Conservation (phyloP, 2,797 vertebrate genomes). For the Bovichtus variegatus region DNA sequence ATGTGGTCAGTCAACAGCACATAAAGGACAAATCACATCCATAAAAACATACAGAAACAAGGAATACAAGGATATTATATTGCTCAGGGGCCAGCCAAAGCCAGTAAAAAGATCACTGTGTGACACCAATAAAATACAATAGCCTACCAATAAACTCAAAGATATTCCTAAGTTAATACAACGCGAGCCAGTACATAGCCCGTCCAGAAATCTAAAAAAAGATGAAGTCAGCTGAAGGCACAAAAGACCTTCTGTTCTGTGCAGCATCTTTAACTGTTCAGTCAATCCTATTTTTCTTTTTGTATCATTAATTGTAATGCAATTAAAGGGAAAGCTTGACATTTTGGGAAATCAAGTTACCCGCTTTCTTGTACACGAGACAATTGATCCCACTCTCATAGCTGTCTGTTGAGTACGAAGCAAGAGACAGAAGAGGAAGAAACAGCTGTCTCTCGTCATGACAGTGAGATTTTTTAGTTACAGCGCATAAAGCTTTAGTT, state of each 20-base stretch:
- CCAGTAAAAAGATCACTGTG: conserved; percentile 4
- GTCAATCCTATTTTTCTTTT: background rate
- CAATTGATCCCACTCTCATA: background rate
- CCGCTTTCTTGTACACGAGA: background rate
- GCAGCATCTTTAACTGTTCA: background rate
- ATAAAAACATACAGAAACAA: conserved; percentile 23
- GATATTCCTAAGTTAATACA: background rate
- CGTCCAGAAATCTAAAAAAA: background rate
- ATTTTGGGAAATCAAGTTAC: background rate
- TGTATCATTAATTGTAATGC: background rate
- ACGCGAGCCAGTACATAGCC: background rate
- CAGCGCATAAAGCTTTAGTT: background rate
- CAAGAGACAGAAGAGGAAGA: background rate
- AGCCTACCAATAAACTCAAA: conserved; percentile 12
- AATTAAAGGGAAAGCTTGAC: background rate
- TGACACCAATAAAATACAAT: conserved; percentile 4
- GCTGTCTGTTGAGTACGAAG: background rate
- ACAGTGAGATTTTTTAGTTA: background rate
- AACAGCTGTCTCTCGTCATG: background rate
- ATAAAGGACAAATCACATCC: background rate
- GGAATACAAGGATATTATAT: conserved; percentile 19
- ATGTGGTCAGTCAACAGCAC: conserved; percentile 2
- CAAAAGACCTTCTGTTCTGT: background rate
- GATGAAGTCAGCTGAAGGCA: background rate
- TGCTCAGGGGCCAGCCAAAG: background rate